These are phyloP conservation scores for Macrosiphum euphorbiae DNA, from an alignment of 2,888 invertebrate species.

Conservation along the genomic window DNA sequence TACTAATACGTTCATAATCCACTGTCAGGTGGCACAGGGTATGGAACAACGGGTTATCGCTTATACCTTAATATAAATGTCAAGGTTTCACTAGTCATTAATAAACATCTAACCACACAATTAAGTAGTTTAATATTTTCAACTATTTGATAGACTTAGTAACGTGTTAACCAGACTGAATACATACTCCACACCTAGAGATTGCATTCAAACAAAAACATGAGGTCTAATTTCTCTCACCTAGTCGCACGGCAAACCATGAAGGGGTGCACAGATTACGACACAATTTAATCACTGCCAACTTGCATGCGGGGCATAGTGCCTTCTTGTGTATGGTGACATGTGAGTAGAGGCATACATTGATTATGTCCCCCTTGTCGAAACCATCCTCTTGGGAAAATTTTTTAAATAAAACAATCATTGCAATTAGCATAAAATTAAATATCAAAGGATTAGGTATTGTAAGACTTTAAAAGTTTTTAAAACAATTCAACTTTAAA, in stretches of 20 bases:
- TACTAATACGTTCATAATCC: background rate
- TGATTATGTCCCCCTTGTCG: no score
- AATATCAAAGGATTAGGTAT: background rate
- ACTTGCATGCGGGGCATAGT: background rate
- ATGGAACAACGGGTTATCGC: background rate
- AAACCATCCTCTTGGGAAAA: no score
- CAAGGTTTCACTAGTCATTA: background rate
- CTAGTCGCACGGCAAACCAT: background rate
- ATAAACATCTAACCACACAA: background rate
- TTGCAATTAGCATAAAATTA: background rate
- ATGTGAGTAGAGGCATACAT: no score
- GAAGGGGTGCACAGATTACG: background rate
- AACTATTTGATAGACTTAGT: background rate
- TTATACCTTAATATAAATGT: background rate
- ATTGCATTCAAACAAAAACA: background rate
- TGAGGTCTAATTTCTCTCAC: background rate
- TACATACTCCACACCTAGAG: background rate
- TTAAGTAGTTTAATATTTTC: background rate
- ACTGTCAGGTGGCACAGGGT: background rate
- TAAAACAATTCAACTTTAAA: background rate
- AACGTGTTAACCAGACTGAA: background rate
- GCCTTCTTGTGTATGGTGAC: background rate
- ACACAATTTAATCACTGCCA: background rate
- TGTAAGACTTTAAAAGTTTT: no score
- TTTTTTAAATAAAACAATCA: background rate